Conservation (phyloP, 1,140 invertebrate species). For the Protaetia brevitarsis region DNA sequence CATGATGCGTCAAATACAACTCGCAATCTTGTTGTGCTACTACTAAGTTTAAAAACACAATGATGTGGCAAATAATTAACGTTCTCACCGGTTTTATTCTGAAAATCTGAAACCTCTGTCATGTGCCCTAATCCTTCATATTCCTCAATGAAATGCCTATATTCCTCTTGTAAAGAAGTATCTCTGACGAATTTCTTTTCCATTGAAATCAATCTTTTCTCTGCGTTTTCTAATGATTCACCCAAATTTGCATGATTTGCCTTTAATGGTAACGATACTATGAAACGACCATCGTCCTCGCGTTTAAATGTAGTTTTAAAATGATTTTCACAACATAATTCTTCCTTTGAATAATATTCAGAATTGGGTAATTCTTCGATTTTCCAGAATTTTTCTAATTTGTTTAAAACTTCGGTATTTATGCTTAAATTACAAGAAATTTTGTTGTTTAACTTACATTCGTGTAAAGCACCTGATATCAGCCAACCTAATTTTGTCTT, state of each 20-base stretch:
- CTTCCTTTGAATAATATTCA: constrained; percentile 31
- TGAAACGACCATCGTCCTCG: not conserved
- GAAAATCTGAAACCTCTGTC: not conserved
- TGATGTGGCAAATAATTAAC: constrained; percentile 24
- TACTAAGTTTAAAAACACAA: not conserved
- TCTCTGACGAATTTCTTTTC: not conserved
- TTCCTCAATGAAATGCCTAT: not conserved
- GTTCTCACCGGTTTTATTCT: constrained; percentile 36
- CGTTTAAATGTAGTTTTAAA: constrained; percentile 26
- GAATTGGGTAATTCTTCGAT: constrained; percentile 33
- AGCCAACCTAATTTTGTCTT: constrained; percentile 42
- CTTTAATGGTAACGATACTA: constrained; percentile 41
- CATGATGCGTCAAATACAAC: constrained; percentile 44
- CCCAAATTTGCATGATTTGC: constrained; percentile 33
- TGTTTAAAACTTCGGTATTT: not conserved
- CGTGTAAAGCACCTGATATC: constrained; percentile 26
- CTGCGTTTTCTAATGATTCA: constrained; percentile 32
- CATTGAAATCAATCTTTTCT: constrained; percentile 2
- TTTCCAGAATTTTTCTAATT: constrained; percentile 39
- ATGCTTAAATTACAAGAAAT: not conserved
- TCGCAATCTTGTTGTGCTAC: constrained; percentile 25
- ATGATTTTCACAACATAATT: constrained; percentile 37
- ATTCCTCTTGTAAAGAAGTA: not conserved
- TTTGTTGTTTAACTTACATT: not conserved
- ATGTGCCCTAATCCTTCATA: constrained; percentile 22